Percentiles rank a stretch among this genome's conserved stretches.
phyloP scores from a whole-genome alignment of 2,113 vertebrate genomes.

The Callipepla californica region DNA sequence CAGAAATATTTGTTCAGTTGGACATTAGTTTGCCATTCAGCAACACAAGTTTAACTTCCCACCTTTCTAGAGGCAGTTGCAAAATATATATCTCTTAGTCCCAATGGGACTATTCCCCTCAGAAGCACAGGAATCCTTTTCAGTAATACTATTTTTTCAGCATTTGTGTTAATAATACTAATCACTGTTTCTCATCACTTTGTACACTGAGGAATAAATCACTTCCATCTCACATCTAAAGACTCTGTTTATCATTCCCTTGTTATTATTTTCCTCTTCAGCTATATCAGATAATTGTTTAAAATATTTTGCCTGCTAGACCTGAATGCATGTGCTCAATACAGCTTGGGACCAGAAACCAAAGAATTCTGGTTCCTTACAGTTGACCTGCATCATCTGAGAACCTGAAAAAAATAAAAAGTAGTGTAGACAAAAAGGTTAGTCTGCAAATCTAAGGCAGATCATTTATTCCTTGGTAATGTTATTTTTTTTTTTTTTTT shows the following conservation, averaged over 20 bases:
- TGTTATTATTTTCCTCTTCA: background rate
- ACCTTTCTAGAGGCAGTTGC: background rate
- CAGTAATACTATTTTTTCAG: background rate
- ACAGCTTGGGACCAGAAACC: background rate
- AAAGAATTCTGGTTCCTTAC: background rate
- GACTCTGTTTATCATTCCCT: background rate
- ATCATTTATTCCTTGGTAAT: background rate
- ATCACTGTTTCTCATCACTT: background rate
- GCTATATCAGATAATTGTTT: background rate
- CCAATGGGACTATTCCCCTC: background rate
- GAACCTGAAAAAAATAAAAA: background rate
- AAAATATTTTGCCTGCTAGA: background rate
- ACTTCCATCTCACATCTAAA: background rate
- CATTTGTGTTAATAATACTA: background rate
- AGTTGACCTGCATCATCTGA: background rate
- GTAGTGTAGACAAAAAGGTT: background rate
- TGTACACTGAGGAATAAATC: background rate
- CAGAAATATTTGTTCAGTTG: background rate
- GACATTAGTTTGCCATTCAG: background rate
- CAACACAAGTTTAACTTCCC: background rate
- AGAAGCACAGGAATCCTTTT: background rate
- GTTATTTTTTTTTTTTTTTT: background rate
- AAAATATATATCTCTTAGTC: background rate
- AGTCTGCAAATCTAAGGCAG: background rate
- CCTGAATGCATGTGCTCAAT: background rate